Base-by-base conservation (phyloP, 2,113 vertebrate genomes). In the Ptilorrhoa leucosticta region DNA sequence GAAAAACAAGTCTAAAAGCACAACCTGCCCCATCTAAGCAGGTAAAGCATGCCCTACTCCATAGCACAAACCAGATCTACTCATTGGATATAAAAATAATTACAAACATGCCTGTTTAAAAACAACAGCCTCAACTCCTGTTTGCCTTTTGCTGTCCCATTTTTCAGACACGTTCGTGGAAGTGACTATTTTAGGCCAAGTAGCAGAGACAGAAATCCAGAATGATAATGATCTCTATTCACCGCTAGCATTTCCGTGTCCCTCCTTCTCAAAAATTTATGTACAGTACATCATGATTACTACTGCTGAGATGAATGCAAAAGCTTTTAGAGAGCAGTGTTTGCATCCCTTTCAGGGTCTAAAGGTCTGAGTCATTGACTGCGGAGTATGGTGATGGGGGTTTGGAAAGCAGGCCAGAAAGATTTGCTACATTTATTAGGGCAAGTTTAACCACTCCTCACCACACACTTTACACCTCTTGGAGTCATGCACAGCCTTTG, bases 211-310 rank as follows among this genome's bases (percentile, higher is more conserved):
- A n/a, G 83, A 83, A 89, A 90, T 85, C n/a, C 70, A 61, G 78
- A 85, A 65, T 40, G 21, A 37, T 82, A 63, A 66, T 20, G 40
- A 35, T 58, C 42, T 86, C 58, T 76, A 1, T 47, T 82, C 35
- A 40, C n/a, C 69, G 76, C 15, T 65, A 63, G 68, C 0, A 0
- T 30, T 81, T 69, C 73, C 0, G 0, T 47, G 47, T 73, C 68
- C n/a, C 48, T 91, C n/a, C 50, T 78, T 47, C n/a, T 89, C 53
- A 90, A 81, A 90, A 90, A 86, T 40, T 91, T 51, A 71, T 70
- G 64, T 48, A 63, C 79, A 83, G 12, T 28, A 7, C 5, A 3
- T 63, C 50, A 39, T 61, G 27, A 47, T 89, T 81, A 31, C 60
- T 63, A 9, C 72, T 84, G 79, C 86, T 47, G 83, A 56, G 72